These are phyloP conservation scores for Lycaena phlaeas DNA, from an alignment of 2,888 invertebrate genomes.

Conservation along the genomic window DNA sequence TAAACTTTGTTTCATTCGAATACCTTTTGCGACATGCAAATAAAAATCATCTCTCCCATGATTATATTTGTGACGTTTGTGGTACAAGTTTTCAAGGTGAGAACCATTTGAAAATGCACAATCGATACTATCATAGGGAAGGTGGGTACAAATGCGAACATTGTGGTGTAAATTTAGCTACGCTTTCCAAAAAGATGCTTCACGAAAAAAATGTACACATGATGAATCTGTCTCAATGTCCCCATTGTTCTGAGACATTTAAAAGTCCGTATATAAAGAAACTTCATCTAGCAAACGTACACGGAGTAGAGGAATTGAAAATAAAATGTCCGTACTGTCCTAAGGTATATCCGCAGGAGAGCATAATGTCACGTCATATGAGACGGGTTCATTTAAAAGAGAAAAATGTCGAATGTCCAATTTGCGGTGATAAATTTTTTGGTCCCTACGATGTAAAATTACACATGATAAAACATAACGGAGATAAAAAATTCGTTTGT, in stretches of 20 bases:
- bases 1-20: conserved; percentile 60
- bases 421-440: conserved; percentile 60
- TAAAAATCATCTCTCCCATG: conserved; percentile 56
- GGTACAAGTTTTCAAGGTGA: conserved; percentile 64
- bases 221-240: conserved; percentile 48
- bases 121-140: conserved; percentile 56
- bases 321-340: conserved; percentile 63
- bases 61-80: conserved; percentile 61
- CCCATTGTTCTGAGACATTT: conserved; percentile 55
- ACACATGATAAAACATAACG: conserved; percentile 69
- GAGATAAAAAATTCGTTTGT: conserved; percentile 71
- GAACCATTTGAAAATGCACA: conserved; percentile 61
- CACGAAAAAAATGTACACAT: conserved; percentile 60
- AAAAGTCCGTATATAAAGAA: conserved; percentile 61
- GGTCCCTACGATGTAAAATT: conserved; percentile 55
- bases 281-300: conserved; percentile 53
- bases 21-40: conserved; percentile 56
- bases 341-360: conserved; percentile 63
- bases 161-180: conserved; percentile 62
- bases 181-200: conserved; percentile 53
- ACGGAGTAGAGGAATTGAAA: conserved; percentile 56
- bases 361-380: conserved; percentile 75
- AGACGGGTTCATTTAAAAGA: conserved; percentile 69
- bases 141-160: conserved; percentile 56
- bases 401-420: conserved; percentile 58